phyloP scores from a whole-genome alignment of 1,140 invertebrate species.

The Leptinotarsa texana region DNA sequence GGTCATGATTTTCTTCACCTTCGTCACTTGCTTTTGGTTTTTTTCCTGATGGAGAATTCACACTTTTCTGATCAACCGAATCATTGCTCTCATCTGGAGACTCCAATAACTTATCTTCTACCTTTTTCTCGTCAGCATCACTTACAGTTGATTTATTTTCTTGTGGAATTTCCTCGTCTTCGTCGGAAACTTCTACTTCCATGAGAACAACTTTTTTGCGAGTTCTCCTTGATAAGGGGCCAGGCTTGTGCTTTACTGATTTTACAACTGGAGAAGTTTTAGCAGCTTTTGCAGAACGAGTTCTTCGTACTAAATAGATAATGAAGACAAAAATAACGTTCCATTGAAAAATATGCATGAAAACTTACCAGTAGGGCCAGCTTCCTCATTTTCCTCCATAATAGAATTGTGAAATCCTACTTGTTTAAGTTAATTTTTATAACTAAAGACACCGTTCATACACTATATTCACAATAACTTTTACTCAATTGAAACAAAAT shows the following conservation, averaged over 20 bases:
- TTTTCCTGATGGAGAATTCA: not conserved
- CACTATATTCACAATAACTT: no score
- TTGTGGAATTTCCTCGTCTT: constrained; percentile 42
- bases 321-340: not conserved
- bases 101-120: constrained; percentile 12
- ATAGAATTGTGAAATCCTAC: not conserved
- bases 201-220: constrained; percentile 50
- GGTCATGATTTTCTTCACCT: not conserved
- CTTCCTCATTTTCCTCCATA: constrained; percentile 13
- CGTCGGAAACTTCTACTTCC: constrained; percentile 53
- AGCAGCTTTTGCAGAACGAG: constrained; percentile 1
- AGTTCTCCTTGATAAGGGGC: constrained; percentile 39
- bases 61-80: not conserved
- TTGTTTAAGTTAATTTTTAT: not conserved
- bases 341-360: not conserved
- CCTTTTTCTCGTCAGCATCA: constrained; percentile 3
- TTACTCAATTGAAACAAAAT: no score
- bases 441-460: no score
- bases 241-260: constrained; percentile 4
- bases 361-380: not conserved
- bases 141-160: not conserved
- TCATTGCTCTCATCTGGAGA: not conserved
- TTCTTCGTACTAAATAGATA: constrained; percentile 16
- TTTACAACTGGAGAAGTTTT: constrained; percentile 12
- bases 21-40: not conserved